Conservation (phyloP, 2,797 vertebrate genomes). For the Cyclura pinguis region DNA sequence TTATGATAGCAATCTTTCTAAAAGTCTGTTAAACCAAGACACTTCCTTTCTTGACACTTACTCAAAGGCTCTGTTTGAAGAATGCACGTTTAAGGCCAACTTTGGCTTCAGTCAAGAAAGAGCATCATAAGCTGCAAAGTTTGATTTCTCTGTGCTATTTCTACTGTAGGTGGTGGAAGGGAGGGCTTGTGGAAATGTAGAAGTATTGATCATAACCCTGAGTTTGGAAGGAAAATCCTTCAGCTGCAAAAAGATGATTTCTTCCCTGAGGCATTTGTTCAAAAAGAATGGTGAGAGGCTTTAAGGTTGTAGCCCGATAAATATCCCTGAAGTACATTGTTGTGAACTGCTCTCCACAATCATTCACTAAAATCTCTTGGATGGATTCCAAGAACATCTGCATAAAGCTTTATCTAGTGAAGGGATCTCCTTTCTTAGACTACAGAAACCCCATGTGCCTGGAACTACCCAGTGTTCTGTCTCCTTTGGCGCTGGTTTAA, state of each 20-base stretch:
- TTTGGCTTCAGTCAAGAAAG: neutral
- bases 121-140: neutral
- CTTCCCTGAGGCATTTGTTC: neutral
- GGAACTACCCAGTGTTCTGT: neutral
- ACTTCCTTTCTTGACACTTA: neutral
- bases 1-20: neutral
- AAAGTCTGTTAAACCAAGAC: neutral
- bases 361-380: neutral
- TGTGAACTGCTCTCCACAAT: neutral
- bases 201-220: neutral
- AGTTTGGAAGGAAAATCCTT: constrained; percentile 29
- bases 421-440: too few species aligned
- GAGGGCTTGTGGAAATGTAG: neutral
- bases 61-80: neutral
- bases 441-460: neutral
- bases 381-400: neutral
- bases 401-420: neutral
- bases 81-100: neutral
- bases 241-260: neutral
- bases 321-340: neutral
- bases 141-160: neutral
- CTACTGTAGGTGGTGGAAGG: neutral
- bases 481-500: too few species aligned
- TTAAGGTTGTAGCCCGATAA: constrained; percentile 9
- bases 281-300: neutral